phyloP scores from a whole-genome alignment of 2,797 vertebrate species.

The Catostomus latipinnis region DNA sequence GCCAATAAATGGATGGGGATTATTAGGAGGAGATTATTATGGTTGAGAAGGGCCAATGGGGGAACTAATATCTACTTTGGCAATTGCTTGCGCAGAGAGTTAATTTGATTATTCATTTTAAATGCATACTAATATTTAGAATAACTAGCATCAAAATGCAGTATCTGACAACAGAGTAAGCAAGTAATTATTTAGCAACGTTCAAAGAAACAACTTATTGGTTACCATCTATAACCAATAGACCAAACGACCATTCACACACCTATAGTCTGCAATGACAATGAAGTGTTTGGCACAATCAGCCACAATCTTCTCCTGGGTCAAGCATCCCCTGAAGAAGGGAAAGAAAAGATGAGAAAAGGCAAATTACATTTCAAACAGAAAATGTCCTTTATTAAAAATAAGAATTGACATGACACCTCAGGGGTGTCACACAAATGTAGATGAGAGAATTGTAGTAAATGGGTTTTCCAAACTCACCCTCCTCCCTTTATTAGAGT shows the following conservation, averaged over 20 bases:
- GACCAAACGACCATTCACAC: conserved; percentile 35
- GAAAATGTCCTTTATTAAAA: background rate
- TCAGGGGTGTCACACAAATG: background rate
- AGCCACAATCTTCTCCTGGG: conserved; percentile 97
- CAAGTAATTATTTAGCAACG: no score
- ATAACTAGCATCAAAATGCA: no score
- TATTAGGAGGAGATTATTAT: no score
- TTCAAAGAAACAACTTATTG: no score
- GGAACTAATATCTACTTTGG: no score
- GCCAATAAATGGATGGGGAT: no score
- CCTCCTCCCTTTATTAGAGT: conserved; percentile 97
- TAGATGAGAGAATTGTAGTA: background rate
- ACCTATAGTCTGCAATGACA: conserved; percentile 97
- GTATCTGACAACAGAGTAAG: no score
- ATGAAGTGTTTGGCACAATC: conserved; percentile 92
- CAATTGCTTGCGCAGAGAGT: no score
- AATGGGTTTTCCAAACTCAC: conserved; percentile 69
- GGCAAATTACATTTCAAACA: background rate
- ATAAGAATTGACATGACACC: background rate
- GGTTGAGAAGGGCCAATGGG: no score
- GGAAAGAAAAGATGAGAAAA: background rate
- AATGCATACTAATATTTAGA: no score
- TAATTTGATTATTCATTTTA: no score
- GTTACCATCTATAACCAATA: no score
- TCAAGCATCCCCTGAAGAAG: conserved; percentile 87